phyloP scores from a whole-genome alignment of 2,888 invertebrate species.

The Mallateleia sp. region DNA sequence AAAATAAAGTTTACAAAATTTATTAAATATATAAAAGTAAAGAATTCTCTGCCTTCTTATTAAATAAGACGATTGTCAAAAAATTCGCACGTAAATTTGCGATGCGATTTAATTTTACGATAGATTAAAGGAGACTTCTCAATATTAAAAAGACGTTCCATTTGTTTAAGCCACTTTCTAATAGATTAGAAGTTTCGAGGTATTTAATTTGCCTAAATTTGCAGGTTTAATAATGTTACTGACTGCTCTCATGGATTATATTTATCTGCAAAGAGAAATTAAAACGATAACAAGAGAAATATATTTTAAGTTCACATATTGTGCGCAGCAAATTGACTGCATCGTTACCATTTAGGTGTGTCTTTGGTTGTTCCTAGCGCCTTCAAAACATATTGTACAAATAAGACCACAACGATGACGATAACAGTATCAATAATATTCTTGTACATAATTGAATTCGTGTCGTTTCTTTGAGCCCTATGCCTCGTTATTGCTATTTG shows the following conservation, averaged over 20 bases:
- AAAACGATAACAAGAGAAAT: neutral
- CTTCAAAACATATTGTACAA: constrained; percentile 86
- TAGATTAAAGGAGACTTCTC: constrained; percentile 17
- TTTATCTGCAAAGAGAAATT: constrained; percentile 40
- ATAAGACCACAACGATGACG: constrained; percentile 86
- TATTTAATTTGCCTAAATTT: constrained; percentile 61
- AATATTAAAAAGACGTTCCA: constrained; percentile 36
- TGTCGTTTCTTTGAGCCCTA: constrained; percentile 85
- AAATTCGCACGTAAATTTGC: constrained; percentile 46
- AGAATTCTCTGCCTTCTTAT: neutral
- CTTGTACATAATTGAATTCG: constrained; percentile 84
- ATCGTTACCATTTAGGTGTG: constrained; percentile 84
- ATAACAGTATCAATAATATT: constrained; percentile 86
- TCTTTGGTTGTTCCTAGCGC: constrained; percentile 81
- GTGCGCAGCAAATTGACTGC: no score
- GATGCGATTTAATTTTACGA: constrained; percentile 22
- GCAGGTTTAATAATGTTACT: constrained; percentile 32
- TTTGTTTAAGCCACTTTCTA: constrained; percentile 67
- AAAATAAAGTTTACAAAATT: neutral
- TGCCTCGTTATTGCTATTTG: constrained; percentile 86
- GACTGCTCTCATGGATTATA: constrained; percentile 3
- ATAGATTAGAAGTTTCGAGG: constrained; percentile 63
- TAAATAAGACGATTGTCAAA: neutral
- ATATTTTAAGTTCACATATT: no score
- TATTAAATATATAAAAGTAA: constrained; percentile 1